A percentile compares a stretch with the other conserved stretches of the same genome.
Evolutionary conservation across 1,140 invertebrate species (phyloP).

Genomic region (Drosophila kanapiae): DNA sequence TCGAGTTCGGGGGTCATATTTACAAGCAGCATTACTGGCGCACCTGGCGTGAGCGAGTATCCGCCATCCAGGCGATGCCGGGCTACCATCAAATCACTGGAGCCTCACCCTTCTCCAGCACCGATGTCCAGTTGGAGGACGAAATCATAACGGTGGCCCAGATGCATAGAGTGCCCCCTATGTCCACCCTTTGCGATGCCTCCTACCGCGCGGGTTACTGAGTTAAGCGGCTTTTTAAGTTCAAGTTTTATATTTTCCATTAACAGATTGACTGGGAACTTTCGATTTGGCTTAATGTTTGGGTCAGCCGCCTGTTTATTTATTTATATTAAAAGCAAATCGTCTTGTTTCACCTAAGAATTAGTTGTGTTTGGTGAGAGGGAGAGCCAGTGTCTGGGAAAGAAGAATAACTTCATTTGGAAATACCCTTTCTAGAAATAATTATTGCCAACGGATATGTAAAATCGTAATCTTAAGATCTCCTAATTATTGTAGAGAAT

Average conservation of each 20-base stretch:
- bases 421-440: neutral
- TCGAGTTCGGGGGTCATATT: slow-evolving; percentile 76
- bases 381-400: neutral
- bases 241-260: slow-evolving; percentile 10
- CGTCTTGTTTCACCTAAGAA: slow-evolving; percentile 5
- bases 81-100: slow-evolving; percentile 52
- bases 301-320: slow-evolving; percentile 23
- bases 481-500: neutral
- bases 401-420: neutral
- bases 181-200: slow-evolving; percentile 26
- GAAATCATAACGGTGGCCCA: slow-evolving; percentile 26
- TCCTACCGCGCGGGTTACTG: slow-evolving; percentile 21
- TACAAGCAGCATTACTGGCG: slow-evolving; percentile 75
- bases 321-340: slow-evolving; percentile 51
- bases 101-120: slow-evolving; percentile 76
- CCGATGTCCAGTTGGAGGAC: slow-evolving; percentile 67
- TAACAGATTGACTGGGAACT: slow-evolving; percentile 4
- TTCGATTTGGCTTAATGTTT: slow-evolving; percentile 3
- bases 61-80: slow-evolving; percentile 42
- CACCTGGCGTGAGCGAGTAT: slow-evolving; percentile 74
- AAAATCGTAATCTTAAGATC: neutral
- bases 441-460: neutral
- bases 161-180: slow-evolving; percentile 30
- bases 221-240: slow-evolving; percentile 11
- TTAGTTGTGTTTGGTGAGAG: slow-evolving; percentile 8